A percentile compares a stretch with the other conserved stretches of the same genome.
Conservation (phyloP, 2,113 vertebrate species). For the Corythaixoides concolor region DNA sequence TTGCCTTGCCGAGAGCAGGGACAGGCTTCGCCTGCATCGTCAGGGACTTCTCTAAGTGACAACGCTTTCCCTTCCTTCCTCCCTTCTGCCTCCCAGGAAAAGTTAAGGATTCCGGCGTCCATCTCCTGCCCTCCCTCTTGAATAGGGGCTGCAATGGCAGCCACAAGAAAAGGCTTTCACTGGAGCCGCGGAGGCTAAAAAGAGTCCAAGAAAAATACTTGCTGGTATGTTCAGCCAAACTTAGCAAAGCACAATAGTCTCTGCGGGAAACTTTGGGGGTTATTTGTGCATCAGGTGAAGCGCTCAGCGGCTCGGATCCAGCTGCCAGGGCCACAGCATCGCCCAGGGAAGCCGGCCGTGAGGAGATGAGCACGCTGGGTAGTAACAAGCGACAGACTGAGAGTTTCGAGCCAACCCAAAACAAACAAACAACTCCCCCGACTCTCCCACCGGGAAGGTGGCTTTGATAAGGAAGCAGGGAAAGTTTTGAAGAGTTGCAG, state of each 20-base stretch:
- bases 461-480: neutral
- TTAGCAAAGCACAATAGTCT: neutral
- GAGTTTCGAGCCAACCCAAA: neutral
- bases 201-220: neutral
- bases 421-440: conserved; percentile 16
- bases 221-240: neutral
- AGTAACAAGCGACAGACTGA: neutral
- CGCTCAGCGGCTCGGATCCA: neutral
- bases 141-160: neutral
- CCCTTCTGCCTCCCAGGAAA: neutral
- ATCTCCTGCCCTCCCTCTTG: neutral
- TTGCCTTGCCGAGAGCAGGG: neutral
- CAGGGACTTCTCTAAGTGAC: neutral
- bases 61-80: neutral
- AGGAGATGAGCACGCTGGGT: neutral
- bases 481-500: conserved; percentile 10
- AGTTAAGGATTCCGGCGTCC: neutral
- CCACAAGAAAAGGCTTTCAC: neutral
- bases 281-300: neutral
- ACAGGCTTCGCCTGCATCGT: neutral
- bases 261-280: neutral
- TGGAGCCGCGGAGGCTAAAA: neutral
- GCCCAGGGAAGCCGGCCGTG: neutral
- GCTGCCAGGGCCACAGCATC: neutral
- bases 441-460: neutral